phyloP scores from a whole-genome alignment of 2,888 invertebrate genomes.

The Cataglyphis albicans region DNA sequence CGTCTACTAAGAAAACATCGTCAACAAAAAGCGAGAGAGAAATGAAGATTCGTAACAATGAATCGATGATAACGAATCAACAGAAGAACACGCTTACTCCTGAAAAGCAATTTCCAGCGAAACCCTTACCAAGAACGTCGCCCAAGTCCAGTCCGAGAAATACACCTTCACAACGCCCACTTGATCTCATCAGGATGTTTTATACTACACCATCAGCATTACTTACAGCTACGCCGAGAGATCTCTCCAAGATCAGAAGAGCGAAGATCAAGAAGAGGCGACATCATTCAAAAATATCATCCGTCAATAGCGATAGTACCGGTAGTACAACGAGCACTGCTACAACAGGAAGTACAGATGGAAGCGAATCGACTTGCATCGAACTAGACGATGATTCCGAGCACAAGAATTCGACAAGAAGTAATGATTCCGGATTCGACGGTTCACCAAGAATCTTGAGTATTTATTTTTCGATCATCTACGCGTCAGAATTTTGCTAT shows the following conservation, averaged over 20 bases:
- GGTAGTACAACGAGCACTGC: conserved; percentile 81
- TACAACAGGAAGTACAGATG: conserved; percentile 80
- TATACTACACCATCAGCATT: conserved; percentile 84
- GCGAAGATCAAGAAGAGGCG: conserved; percentile 83
- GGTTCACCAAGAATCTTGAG: conserved; percentile 85
- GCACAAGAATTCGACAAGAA: conserved; percentile 90
- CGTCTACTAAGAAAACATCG: conserved; percentile 72
- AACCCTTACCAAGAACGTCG: conserved; percentile 47
- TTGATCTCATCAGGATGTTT: conserved; percentile 83
- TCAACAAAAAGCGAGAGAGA: conserved; percentile 33
- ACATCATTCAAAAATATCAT: conserved; percentile 80
- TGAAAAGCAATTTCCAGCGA: background rate
- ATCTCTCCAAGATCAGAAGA: conserved; percentile 82
- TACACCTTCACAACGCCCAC: conserved; percentile 80
- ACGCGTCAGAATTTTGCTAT: conserved; percentile 1
- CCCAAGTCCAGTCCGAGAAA: conserved; percentile 76
- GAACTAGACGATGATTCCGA: conserved; percentile 86
- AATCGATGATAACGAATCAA: conserved; percentile 54
- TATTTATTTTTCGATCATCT: conserved; percentile 74
- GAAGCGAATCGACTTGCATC: conserved; percentile 83
- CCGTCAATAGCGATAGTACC: conserved; percentile 83
- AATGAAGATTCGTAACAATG: conserved; percentile 37
- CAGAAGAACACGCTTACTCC: conserved; percentile 55
- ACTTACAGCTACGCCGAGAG: conserved; percentile 83
- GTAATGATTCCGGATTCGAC: conserved; percentile 94